Percentiles rank a stretch among this genome's conserved stretches.
phyloP scores from a whole-genome alignment of 2,888 invertebrate species.

The Cantharis flavilabris region DNA sequence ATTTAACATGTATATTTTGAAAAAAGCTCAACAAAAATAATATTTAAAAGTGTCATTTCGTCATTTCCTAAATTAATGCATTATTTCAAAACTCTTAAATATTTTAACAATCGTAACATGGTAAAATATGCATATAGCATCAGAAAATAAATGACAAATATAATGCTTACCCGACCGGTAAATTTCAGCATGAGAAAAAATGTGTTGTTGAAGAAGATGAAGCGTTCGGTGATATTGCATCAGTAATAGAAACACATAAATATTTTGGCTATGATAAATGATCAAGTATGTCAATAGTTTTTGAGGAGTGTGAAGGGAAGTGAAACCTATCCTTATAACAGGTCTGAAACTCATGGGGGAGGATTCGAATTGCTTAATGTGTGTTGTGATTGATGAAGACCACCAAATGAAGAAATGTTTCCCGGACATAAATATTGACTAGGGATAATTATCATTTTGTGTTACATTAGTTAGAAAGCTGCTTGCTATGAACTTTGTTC shows the following conservation, averaged over 20 bases:
- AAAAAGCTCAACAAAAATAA: too few relatives aligned
- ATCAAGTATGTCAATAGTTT: conserved; percentile 42
- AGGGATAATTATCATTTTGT: conserved; percentile 51
- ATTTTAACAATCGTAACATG: neutral
- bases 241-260: conserved; percentile 41
- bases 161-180: neutral
- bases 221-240: conserved; percentile 42
- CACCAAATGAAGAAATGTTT: conserved; percentile 55
- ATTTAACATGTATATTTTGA: too few relatives aligned
- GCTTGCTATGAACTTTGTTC: conserved; percentile 20
- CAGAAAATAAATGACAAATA: neutral
- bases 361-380: conserved; percentile 49
- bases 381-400: conserved; percentile 55
- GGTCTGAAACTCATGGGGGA: conserved; percentile 29
- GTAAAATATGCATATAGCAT: neutral
- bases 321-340: conserved; percentile 32
- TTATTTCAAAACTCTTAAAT: neutral
- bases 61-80: too few relatives aligned
- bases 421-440: conserved; percentile 52
- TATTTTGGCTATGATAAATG: conserved; percentile 51
- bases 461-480: conserved; percentile 32
- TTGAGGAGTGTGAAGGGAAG: conserved; percentile 35
- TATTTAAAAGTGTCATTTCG: too few relatives aligned
- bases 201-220: conserved; percentile 20
- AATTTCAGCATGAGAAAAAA: conserved; percentile 8